Percentiles rank a stretch among this genome's conserved stretches.
Evolutionary conservation across 2,797 vertebrate species (phyloP).

Genomic region (Tauraco hartlaubi): DNA sequence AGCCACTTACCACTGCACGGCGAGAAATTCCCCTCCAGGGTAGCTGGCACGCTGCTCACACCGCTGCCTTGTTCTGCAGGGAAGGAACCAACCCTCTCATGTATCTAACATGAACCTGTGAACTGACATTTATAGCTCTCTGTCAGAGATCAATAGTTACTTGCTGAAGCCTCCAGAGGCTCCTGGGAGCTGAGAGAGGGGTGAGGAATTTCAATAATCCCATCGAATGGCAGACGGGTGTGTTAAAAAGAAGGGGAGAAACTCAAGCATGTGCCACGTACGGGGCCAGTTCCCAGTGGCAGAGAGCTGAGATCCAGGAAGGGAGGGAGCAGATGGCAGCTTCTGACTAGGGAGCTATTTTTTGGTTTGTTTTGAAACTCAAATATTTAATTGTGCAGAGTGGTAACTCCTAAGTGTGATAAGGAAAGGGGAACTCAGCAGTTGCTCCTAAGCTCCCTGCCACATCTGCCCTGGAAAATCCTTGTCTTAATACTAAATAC

Average conservation of each 20-base stretch:
- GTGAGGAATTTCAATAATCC: conserved; percentile 65
- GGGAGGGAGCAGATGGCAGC: neutral
- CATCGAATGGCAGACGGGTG: neutral
- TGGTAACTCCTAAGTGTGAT: neutral
- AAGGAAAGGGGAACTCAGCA: neutral
- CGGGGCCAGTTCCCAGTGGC: neutral
- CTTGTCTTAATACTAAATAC: fast-evolving
- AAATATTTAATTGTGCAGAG: neutral
- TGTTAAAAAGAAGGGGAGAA: neutral
- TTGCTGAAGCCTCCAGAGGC: neutral
- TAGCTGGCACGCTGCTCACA: neutral
- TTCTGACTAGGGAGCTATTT: neutral
- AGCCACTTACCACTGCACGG: neutral
- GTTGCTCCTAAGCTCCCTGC: neutral
- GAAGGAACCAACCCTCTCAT: neutral
- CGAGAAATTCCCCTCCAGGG: neutral
- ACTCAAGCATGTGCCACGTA: fast-evolving
- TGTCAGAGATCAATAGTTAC: neutral
- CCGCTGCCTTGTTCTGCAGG: neutral
- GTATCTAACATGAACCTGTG: neutral
- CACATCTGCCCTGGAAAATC: neutral
- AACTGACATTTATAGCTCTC: neutral
- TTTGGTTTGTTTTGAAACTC: neutral
- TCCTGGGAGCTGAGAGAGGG: neutral
- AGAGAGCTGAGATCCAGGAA: fast-evolving